Percentiles rank a stretch among this genome's conserved stretches.
Conservation (phyloP, 2,113 vertebrate genomes). For the Tauraco erythrolophus region DNA sequence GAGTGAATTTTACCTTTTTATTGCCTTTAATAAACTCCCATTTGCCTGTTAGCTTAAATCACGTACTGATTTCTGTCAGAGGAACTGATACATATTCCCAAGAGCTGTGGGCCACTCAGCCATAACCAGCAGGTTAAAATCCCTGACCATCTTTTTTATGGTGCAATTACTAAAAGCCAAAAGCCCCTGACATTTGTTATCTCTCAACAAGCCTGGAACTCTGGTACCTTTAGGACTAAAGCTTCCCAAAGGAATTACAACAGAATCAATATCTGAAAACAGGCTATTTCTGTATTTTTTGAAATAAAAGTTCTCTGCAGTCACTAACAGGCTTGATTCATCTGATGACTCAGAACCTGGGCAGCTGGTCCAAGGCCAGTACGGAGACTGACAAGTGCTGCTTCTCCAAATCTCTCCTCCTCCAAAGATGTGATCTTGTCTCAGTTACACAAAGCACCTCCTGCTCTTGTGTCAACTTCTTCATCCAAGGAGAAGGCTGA, state of each 20-base stretch:
- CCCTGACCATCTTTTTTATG: background rate
- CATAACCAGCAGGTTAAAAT: background rate
- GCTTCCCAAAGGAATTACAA: background rate
- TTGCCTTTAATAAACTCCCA: background rate
- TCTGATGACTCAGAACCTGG: constrained; percentile 35
- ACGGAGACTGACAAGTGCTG: background rate
- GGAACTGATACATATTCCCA: background rate
- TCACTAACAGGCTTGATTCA: constrained; percentile 7
- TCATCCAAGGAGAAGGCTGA: background rate
- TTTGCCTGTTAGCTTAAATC: background rate
- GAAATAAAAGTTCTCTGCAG: background rate
- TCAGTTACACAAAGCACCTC: background rate
- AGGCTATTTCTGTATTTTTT: background rate
- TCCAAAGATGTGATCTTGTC: background rate
- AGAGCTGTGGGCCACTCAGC: background rate
- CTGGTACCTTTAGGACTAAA: background rate
- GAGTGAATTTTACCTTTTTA: background rate
- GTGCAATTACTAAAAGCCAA: background rate
- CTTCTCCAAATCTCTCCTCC: background rate
- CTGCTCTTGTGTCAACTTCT: background rate
- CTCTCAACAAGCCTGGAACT: background rate
- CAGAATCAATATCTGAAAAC: background rate
- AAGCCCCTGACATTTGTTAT: background rate
- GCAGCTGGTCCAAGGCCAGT: constrained; percentile 18
- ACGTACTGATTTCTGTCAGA: background rate